phyloP scores from a whole-genome alignment of 2,888 invertebrate species.

The Ptychoptera contaminata region DNA sequence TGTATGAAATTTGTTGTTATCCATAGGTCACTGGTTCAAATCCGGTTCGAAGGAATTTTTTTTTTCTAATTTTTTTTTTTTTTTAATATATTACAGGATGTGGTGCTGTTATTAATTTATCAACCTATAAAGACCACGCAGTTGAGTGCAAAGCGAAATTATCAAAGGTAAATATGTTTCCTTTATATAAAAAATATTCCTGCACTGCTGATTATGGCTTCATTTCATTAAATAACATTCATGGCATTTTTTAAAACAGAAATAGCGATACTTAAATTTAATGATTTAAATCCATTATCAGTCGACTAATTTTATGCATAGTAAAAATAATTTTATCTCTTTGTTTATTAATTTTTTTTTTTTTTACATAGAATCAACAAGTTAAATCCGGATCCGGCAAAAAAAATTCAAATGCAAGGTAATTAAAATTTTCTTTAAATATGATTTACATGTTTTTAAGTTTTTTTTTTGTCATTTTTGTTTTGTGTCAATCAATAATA shows the following conservation, averaged over 20 bases:
- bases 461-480: conserved; percentile 1
- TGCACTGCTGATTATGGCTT: too few relatives aligned
- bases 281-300: background rate
- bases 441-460: background rate
- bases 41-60: background rate
- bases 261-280: background rate
- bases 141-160: conserved; percentile 48
- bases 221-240: too few relatives aligned
- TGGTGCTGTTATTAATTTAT: conserved; percentile 72
- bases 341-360: too few relatives aligned
- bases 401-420: conserved; percentile 17
- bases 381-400: conserved; percentile 16
- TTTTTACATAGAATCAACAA: conserved; percentile 12
- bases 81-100: conserved; percentile 50
- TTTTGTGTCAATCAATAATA: background rate
- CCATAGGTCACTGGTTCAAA: background rate
- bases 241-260: background rate
- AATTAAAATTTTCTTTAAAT: conserved; percentile 9
- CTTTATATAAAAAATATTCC: too few relatives aligned
- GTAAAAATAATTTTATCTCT: background rate
- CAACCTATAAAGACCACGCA: conserved; percentile 76
- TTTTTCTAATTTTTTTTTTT: background rate
- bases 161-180: conserved; percentile 10
- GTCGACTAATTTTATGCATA: too few relatives aligned
- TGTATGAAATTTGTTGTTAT: background rate